Base-by-base conservation (phyloP, 2,113 vertebrate species). In the Pseudorhombus dupliciocellatus region DNA sequence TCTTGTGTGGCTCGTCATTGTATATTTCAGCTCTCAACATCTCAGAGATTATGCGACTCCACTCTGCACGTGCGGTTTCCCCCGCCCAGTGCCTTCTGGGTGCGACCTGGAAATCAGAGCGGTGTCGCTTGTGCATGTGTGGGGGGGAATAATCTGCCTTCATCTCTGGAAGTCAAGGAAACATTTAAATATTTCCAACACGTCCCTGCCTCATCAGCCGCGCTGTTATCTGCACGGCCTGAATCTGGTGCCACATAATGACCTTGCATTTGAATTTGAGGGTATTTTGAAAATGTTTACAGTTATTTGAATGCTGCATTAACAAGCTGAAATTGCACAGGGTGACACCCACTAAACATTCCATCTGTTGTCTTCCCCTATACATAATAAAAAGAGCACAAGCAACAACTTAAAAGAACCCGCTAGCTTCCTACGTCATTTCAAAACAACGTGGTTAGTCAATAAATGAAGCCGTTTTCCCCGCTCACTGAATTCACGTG, bases 191-290 rank as follows among this genome's bases (percentile, higher is more conserved):
- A 48, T 59, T 81, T 48, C 48, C 5, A 42, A 44, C 16, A 8
- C 18, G 1, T 61, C 72, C 76, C 50, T 68, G 58, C 46, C 61
- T 77, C 57, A 68, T 79, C 69, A 81, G 68, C 72, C 51, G 50
- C 18, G 25, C 2, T 48, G 16, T 83, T 70, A 73, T 77, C 64
- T 34, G 34, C 50, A 44, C 26, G 61, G 61, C 25, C 46, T 26
- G 24, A 72, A 60, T 75, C 24, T 34, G 54, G 40, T 28, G 7
- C 55, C 54, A 28, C 26, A 31, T 50, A 16, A 55, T 28, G 24
- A 55, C 37, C 15, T 62, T 58, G 53, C 50, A 56, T 25, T 20
- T 48, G 21, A 25, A 50, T 28, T 44, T 44, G 21, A 24, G 37
- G 7, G 10, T 8, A 26, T 42, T 42, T 42, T 68, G 22, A 37